These are phyloP conservation scores for Cylloceria caligata DNA, from an alignment of 2,888 invertebrate genomes.

Conservation along the genomic window DNA sequence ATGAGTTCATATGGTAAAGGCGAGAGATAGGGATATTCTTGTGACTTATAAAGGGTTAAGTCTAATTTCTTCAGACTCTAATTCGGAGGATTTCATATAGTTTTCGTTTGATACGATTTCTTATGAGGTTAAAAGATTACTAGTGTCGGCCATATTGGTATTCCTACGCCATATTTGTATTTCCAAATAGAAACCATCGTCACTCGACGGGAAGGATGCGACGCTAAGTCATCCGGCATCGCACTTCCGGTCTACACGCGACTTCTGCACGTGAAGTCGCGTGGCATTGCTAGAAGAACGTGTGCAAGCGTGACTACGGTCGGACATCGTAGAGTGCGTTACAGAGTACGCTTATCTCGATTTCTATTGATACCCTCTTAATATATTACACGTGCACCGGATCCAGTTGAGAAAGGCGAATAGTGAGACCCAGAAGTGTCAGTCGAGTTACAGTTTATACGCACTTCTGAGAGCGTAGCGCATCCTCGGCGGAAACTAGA, in stretches of 20 bases:
- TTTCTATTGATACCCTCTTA: constrained; percentile 30
- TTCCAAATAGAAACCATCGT: neutral
- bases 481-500: constrained; percentile 21
- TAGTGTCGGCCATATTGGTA: too few relatives aligned
- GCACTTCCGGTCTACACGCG: constrained; percentile 80
- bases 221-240: constrained; percentile 76
- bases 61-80: too few relatives aligned
- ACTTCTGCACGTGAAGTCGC: constrained; percentile 81
- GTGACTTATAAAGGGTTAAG: too few relatives aligned
- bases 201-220: constrained; percentile 54
- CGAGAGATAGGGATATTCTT: too few relatives aligned
- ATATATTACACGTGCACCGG: constrained; percentile 36
- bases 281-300: constrained; percentile 72
- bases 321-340: constrained; percentile 40
- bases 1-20: too few relatives aligned
- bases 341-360: constrained; percentile 22
- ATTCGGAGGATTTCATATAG: too few relatives aligned
- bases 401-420: constrained; percentile 45
- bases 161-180: too few relatives aligned
- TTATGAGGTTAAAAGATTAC: too few relatives aligned
- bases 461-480: constrained; percentile 48
- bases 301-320: constrained; percentile 65
- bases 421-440: constrained; percentile 44
- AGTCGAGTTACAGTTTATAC: constrained; percentile 41
- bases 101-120: too few relatives aligned